Conservation (phyloP, 2,797 vertebrate genomes). For the Dromococcyx pavoninus region DNA sequence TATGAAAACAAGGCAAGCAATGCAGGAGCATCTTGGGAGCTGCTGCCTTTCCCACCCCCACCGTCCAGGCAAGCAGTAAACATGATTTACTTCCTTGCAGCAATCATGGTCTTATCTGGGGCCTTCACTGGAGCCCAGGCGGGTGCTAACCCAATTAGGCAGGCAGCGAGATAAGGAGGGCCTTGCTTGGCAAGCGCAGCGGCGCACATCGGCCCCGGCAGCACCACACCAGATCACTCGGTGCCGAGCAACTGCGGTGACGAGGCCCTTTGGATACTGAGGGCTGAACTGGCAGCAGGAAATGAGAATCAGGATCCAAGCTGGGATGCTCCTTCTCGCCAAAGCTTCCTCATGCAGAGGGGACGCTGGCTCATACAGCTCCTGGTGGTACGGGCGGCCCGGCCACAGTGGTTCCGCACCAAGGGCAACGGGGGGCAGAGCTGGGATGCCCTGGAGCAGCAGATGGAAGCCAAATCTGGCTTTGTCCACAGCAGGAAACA, state of each 20-base stretch:
- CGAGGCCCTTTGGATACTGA: rapidly evolving
- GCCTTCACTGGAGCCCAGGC: background rate
- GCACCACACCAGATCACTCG: rapidly evolving
- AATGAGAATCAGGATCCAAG: conserved; percentile 1
- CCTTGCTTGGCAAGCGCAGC: background rate
- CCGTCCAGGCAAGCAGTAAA: background rate
- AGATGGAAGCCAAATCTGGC: no score
- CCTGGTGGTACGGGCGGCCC: rapidly evolving
- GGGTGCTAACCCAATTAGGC: background rate
- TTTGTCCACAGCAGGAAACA: background rate
- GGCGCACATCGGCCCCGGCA: background rate
- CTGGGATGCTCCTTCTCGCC: background rate
- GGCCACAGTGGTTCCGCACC: background rate
- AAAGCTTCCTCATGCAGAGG: rapidly evolving
- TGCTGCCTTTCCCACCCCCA: background rate
- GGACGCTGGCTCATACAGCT: background rate
- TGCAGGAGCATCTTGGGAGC: background rate
- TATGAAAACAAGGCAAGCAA: background rate
- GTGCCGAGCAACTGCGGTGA: rapidly evolving
- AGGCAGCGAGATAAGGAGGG: background rate
- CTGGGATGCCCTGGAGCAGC: no score
- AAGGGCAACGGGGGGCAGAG: background rate
- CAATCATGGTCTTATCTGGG: background rate
- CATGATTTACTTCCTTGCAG: background rate
- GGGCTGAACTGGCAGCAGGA: rapidly evolving